Percentiles rank a stretch among this genome's conserved stretches.
Evolutionary conservation across 2,797 vertebrate genomes (phyloP).

Genomic region (Pseudocheirus occidentalis): DNA sequence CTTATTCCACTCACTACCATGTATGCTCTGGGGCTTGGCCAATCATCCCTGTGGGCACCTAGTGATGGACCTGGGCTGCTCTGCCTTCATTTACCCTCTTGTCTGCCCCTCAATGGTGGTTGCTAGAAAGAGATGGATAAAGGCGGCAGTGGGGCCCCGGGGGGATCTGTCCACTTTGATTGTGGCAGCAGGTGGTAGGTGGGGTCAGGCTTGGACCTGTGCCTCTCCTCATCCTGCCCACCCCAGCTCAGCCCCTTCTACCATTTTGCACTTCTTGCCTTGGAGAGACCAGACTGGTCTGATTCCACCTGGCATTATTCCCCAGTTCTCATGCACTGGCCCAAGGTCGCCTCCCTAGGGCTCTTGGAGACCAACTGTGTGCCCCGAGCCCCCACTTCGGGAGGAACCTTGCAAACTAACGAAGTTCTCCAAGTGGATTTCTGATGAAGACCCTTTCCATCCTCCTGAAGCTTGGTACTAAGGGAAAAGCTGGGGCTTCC

Average conservation of each 20-base stretch:
- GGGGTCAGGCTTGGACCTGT: neutral
- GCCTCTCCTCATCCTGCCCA: neutral
- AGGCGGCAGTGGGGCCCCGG: neutral
- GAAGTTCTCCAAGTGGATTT: neutral
- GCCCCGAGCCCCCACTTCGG: neutral
- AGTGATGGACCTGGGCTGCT: neutral
- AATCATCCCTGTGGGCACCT: neutral
- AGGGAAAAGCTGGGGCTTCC: neutral
- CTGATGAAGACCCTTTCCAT: constrained; percentile 18
- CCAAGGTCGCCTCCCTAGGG: constrained; percentile 55
- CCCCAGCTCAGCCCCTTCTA: neutral
- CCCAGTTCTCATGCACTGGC: constrained; percentile 62
- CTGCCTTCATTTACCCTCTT: neutral
- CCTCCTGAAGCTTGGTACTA: constrained; percentile 48
- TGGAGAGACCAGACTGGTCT: constrained; percentile 2
- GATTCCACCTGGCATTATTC: neutral
- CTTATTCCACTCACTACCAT: neutral
- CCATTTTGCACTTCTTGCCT: constrained; percentile 71
- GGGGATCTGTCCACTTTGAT: neutral
- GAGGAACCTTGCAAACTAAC: constrained; percentile 63
- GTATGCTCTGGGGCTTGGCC: too few relatives aligned
- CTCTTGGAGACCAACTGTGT: neutral
- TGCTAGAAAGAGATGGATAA: neutral
- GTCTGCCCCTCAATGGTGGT: neutral
- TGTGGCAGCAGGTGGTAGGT: too few relatives aligned